phyloP scores from a whole-genome alignment of 2,888 invertebrate species.

The Chydorus sphaericus region DNA sequence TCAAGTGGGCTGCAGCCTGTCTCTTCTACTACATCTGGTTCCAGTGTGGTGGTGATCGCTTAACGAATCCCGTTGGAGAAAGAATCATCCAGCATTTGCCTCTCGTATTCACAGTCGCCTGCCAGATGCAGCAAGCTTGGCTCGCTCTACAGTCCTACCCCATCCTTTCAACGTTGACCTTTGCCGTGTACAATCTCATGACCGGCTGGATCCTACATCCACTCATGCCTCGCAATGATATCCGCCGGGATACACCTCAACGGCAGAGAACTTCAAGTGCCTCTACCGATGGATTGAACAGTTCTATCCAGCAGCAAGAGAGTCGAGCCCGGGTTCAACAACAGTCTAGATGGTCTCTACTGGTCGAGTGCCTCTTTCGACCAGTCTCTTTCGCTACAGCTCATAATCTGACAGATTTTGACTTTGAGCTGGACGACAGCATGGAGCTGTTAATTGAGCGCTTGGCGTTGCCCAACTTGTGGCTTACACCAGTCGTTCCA shows the following conservation, averaged over 20 bases:
- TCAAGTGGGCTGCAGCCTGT: background rate
- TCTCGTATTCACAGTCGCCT: background rate
- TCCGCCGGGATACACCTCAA: too few species aligned
- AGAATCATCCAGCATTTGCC: background rate
- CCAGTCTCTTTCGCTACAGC: conserved; percentile 12
- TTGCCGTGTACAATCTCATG: background rate
- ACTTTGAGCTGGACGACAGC: conserved; percentile 28
- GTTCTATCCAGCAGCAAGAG: too few species aligned
- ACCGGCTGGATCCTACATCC: background rate
- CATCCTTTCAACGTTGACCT: background rate
- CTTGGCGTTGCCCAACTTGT: conserved; percentile 31
- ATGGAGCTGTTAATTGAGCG: conserved; percentile 30
- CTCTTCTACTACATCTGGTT: background rate
- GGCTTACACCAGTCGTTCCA: conserved; percentile 31
- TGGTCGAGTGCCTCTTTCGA: conserved; percentile 1
- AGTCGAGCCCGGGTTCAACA: background rate
- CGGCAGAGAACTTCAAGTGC: too few species aligned
- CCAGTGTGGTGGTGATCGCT: background rate
- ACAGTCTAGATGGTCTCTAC: background rate
- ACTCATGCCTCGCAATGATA: background rate
- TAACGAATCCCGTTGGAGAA: background rate
- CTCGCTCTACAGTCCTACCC: background rate
- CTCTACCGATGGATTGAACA: background rate
- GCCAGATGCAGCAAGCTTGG: background rate
- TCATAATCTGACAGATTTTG: conserved; percentile 13